These are phyloP conservation scores for Acleris laterana DNA, from an alignment of 2,888 invertebrate species.

Conservation along the genomic window DNA sequence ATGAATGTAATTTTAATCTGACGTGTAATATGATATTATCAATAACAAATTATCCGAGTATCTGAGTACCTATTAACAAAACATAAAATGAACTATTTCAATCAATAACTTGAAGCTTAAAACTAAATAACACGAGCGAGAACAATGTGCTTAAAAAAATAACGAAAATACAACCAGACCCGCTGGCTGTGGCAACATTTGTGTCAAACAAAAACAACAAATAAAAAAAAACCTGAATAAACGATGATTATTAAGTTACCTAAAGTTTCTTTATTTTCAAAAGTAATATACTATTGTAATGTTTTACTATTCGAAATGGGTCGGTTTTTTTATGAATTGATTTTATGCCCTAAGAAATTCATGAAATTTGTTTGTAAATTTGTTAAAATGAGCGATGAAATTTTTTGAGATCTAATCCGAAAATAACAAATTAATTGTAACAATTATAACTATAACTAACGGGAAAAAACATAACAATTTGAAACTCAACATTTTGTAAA, in stretches of 20 bases:
- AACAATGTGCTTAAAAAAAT: constrained; percentile 7
- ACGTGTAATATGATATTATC: no score
- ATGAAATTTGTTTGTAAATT: no score
- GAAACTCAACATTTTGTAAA: not conserved
- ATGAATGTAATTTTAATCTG: not conserved
- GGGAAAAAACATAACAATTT: not conserved
- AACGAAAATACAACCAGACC: constrained; percentile 17
- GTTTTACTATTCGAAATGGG: constrained; percentile 5
- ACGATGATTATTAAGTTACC: constrained; percentile 44
- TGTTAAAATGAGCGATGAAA: no score
- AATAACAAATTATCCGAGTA: no score
- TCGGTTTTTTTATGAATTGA: constrained; percentile 2
- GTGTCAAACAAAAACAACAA: constrained; percentile 36
- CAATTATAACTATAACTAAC: not conserved
- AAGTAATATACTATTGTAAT: constrained; percentile 12
- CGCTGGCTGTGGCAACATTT: constrained; percentile 21
- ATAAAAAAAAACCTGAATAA: constrained; percentile 50
- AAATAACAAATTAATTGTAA: not conserved
- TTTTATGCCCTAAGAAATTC: not conserved
- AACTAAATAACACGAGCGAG: constrained; percentile 21
- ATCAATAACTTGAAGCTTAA: constrained; percentile 41
- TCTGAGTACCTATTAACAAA: constrained; percentile 18
- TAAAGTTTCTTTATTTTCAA: constrained; percentile 16
- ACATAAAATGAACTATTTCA: constrained; percentile 46
- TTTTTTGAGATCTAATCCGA: no score